Percentiles rank a stretch among this genome's conserved stretches.
phyloP scores from a whole-genome alignment of 2,888 invertebrate species.

The Stenodema calcarata region DNA sequence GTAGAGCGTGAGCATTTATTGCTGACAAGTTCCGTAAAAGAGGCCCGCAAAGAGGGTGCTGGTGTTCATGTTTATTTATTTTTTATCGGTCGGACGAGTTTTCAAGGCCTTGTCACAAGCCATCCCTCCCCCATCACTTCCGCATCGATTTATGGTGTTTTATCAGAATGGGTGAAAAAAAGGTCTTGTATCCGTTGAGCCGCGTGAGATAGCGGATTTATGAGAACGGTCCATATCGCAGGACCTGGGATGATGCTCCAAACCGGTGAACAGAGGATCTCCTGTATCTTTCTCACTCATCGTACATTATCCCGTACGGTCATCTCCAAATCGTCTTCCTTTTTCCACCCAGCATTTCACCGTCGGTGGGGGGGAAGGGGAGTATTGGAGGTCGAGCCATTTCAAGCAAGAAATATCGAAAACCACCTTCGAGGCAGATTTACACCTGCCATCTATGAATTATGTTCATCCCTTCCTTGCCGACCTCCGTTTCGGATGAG shows the following conservation, averaged over 20 bases:
- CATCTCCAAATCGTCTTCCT: slow-evolving; percentile 4
- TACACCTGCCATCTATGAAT: slow-evolving; percentile 30
- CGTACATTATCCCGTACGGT: neutral
- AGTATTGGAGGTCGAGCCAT: neutral
- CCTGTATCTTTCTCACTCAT: neutral
- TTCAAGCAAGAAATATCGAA: slow-evolving; percentile 21
- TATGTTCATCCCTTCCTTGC: slow-evolving; percentile 22
- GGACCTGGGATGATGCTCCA: neutral
- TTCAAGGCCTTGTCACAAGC: neutral
- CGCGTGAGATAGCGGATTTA: slow-evolving; percentile 18
- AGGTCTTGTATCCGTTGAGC: neutral
- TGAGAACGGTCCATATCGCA: neutral
- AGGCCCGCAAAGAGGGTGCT: neutral
- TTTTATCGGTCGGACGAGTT: neutral
- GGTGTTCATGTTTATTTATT: slow-evolving; percentile 4
- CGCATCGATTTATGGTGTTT: slow-evolving; percentile 6
- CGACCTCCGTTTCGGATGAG: slow-evolving; percentile 16
- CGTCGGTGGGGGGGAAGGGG: too few relatives aligned
- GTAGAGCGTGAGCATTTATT: neutral
- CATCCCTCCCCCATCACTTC: neutral
- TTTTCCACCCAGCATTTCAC: neutral
- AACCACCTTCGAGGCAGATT: slow-evolving; percentile 27
- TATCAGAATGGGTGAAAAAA: slow-evolving; percentile 18
- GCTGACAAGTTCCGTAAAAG: neutral
- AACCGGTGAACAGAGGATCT: neutral